Conservation (phyloP, 2,113 vertebrate genomes). For the Myodes glareolus region DNA sequence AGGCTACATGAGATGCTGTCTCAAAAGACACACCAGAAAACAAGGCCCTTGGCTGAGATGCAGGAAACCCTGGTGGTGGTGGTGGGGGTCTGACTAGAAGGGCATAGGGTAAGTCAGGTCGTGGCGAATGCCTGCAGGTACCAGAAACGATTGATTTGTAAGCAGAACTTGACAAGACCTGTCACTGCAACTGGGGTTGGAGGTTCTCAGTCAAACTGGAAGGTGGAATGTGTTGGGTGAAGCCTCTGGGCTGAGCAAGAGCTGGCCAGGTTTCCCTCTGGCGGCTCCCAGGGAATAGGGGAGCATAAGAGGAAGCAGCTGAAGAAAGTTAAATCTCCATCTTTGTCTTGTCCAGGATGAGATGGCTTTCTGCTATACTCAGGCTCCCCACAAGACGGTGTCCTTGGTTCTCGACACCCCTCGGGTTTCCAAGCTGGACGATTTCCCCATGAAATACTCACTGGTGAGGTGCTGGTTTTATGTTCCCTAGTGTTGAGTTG, state of each 20-base stretch:
- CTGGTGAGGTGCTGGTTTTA: slow-evolving; percentile 86
- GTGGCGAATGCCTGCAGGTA: accelerated
- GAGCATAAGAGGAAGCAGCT: accelerated
- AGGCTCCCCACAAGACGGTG: slow-evolving; percentile 89
- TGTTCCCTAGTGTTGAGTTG: not conserved
- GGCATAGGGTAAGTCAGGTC: accelerated
- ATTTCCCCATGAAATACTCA: slow-evolving; percentile 90
- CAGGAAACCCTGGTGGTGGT: not conserved
- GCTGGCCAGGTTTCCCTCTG: not conserved
- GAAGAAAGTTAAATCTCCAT: accelerated
- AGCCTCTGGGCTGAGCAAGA: not conserved
- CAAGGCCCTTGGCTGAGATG: not conserved
- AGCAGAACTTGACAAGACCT: not conserved
- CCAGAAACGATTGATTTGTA: accelerated
- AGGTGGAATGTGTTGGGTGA: not conserved
- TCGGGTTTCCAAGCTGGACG: slow-evolving; percentile 83
- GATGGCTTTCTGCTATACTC: slow-evolving; percentile 94
- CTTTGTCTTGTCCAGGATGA: slow-evolving; percentile 88
- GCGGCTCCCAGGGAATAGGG: accelerated
- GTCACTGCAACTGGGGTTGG: accelerated
- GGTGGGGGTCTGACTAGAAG: accelerated
- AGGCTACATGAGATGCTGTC: not conserved
- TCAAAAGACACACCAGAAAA: not conserved
- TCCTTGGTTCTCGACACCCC: slow-evolving; percentile 94
- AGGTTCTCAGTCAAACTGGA: not conserved